phyloP scores from a whole-genome alignment of 2,888 invertebrate species.

The Euzophera pinguis region DNA sequence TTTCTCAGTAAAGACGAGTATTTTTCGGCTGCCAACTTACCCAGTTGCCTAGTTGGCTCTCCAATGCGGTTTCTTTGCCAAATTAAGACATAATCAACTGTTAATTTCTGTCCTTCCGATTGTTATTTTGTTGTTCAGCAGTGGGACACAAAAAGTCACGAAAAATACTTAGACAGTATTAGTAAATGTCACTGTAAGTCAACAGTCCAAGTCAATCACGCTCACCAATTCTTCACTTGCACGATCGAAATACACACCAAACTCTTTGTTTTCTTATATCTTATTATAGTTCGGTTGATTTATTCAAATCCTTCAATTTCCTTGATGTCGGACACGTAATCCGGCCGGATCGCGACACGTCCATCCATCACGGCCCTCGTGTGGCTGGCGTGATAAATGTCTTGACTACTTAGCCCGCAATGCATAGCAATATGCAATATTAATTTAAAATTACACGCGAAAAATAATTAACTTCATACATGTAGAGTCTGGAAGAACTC shows the following conservation, averaged over 20 bases:
- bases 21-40: background rate
- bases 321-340: background rate
- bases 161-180: no score
- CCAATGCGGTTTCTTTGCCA: background rate
- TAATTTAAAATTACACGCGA: no score
- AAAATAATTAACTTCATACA: no score
- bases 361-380: constrained; percentile 5
- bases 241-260: no score
- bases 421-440: background rate
- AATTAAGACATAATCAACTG: constrained; percentile 8
- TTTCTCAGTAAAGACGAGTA: background rate
- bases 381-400: constrained; percentile 2
- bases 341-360: background rate
- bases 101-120: background rate
- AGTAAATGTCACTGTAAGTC: no score
- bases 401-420: background rate
- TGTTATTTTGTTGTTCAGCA: background rate
- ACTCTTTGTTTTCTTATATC: background rate
- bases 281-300: background rate
- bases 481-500: no score
- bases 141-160: no score
- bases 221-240: no score
- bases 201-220: no score
- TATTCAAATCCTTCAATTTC: background rate
- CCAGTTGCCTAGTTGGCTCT: background rate